phyloP scores from a whole-genome alignment of 2,888 invertebrate species.

The Diaperis boleti region DNA sequence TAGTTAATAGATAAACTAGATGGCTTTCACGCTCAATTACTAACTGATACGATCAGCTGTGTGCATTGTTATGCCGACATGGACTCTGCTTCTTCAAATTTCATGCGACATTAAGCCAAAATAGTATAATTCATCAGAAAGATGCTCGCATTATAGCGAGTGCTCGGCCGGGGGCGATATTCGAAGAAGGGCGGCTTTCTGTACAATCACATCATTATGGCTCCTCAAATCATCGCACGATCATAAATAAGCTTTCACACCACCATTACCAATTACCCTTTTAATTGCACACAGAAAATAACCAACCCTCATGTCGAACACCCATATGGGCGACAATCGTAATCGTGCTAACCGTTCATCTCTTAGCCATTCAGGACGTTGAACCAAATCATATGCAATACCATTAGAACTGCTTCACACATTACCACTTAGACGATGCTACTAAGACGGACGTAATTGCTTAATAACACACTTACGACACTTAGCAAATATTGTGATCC shows the following conservation, averaged over 20 bases:
- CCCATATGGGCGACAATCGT: conserved; percentile 1
- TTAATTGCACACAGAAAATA: conserved; percentile 26
- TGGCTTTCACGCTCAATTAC: conserved; percentile 66
- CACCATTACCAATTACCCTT: conserved; percentile 36
- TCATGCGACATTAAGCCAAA: conserved; percentile 67
- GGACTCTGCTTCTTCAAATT: conserved; percentile 65
- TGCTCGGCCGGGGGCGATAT: conserved; percentile 15
- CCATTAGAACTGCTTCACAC: conserved; percentile 12
- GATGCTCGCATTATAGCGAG: conserved; percentile 48
- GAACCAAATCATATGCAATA: conserved; percentile 23
- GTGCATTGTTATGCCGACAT: conserved; percentile 64
- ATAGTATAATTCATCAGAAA: conserved; percentile 65
- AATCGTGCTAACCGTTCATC: not conserved
- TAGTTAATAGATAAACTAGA: conserved; percentile 67
- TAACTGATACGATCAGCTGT: conserved; percentile 63
- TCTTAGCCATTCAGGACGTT: conserved; percentile 6
- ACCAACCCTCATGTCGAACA: conserved; percentile 8
- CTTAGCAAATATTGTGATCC: conserved; percentile 27
- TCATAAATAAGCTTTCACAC: conserved; percentile 43
- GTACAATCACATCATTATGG: conserved; percentile 41
- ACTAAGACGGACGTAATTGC: conserved; percentile 19
- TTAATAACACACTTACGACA: conserved; percentile 22
- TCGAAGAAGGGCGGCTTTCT: conserved; percentile 33
- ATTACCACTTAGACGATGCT: not conserved
- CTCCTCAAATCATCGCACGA: conserved; percentile 38